A percentile compares a stretch with the other conserved stretches of the same genome.
Evolutionary conservation across 2,113 vertebrate species (phyloP).

Genomic region (Narcine bancroftii): DNA sequence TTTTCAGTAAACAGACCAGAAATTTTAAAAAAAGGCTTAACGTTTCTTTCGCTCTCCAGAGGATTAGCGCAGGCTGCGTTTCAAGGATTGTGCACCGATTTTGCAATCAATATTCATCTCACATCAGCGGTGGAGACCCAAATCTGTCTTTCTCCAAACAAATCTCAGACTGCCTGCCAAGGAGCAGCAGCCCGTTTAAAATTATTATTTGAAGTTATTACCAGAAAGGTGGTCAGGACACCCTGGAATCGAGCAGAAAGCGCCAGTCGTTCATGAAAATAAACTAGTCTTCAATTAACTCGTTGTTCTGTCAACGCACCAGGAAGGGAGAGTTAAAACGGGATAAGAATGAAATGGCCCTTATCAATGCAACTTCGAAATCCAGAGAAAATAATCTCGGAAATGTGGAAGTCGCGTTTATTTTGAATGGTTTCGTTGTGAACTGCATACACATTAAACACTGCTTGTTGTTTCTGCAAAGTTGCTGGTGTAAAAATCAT

Average conservation of each 20-base stretch:
- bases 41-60: not conserved
- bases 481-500: not conserved
- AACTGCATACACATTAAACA: too few species aligned
- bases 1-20: not conserved
- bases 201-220: not conserved
- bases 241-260: conserved; percentile 46
- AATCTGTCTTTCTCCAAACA: not conserved
- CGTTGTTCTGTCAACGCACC: not conserved
- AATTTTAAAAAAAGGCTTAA: not conserved
- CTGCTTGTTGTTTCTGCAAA: not conserved
- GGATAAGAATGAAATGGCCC: not conserved
- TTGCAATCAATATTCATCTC: not conserved
- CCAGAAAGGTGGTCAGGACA: not conserved
- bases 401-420: not conserved
- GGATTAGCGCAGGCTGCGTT: not conserved
- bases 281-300: conserved; percentile 49
- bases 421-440: not conserved
- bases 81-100: not conserved
- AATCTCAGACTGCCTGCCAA: not conserved
- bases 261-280: conserved; percentile 47
- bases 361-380: not conserved
- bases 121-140: not conserved
- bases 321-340: not conserved
- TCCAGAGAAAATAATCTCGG: not conserved
- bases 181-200: not conserved